Evolutionary conservation across 2,797 vertebrate genomes (phyloP), one percentile per base, ranked within the genome.

Genomic region (Eremophila alpestris): DNA sequence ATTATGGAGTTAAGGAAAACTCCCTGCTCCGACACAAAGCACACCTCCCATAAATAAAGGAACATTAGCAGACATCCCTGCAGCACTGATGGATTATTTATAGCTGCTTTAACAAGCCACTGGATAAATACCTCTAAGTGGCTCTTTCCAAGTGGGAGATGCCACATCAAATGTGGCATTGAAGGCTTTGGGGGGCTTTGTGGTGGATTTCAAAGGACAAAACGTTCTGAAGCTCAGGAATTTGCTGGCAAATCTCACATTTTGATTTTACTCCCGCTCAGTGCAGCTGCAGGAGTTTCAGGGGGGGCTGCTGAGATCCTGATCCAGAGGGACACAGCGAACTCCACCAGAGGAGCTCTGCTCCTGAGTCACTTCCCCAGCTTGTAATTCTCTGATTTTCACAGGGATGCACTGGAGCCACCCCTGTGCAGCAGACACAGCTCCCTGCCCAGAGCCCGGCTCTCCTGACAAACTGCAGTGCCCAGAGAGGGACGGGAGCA

Each of bases 21-120:
- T 49, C 45, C 60, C 32, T 9, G 22, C 55, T 85, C 26, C 3
- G 17, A 11, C 77, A 85, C 41, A 59, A 40, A 85, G 40, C 12
- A n/a, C 32, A 67, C n/a, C 89, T 77, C 87, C 71, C 18, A 49
- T 64, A 90, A 91, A 83, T 54, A 70, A 63, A 74, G 87, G 9
- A 85, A 9, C 82, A 40, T 63, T 52, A 64, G 2, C 79, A 86
- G 82, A 7, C 41, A 12, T 17, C 56, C 74, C 93, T 45, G 91
- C 82, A 89, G 40, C 51, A 10, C 62, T 48, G 27, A 70, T 89
- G 54, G 26, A 75, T 89, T 94, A 92, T 93, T 93, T 94, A 94
- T 40, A 58, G 76, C 79, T 89, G 82, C 84, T 81, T 77, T 88
- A 93, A 87, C 68, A 71, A 83, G 62, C 41, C 58, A 21, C 54